Evolutionary conservation across 1,140 invertebrate species (phyloP).

Genomic region (Lordiphosa collinella): DNA sequence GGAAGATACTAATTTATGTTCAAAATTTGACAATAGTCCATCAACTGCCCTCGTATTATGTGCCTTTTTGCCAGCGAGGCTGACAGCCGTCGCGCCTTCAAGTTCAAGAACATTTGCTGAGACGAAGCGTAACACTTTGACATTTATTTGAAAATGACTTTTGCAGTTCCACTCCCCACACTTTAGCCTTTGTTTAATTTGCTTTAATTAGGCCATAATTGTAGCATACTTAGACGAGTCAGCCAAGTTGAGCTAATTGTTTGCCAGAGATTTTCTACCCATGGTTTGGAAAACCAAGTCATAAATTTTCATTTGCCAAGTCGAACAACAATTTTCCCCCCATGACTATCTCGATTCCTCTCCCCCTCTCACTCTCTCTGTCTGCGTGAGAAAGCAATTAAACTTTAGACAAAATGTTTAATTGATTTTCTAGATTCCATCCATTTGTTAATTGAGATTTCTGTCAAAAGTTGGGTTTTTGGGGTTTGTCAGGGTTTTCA

Average conservation of each 20-base stretch:
- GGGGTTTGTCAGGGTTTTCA: not conserved
- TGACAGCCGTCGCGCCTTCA: not conserved
- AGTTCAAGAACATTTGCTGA: not conserved
- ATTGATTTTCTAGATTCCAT: conserved; percentile 32
- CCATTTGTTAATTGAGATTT: conserved; percentile 32
- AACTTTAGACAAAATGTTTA: conserved; percentile 36
- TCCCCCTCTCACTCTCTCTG: not conserved
- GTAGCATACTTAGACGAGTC: conserved; percentile 3
- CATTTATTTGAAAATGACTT: conserved; percentile 35
- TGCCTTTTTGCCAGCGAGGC: no score
- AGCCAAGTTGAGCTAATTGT: conserved; percentile 16
- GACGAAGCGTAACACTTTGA: conserved; percentile 12
- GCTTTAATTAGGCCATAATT: conserved; percentile 26
- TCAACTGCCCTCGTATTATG: no score
- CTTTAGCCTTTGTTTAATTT: conserved; percentile 22
- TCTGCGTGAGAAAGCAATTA: conserved; percentile 28
- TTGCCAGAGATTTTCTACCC: not conserved
- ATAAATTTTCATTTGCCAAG: conserved; percentile 56
- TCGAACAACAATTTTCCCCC: conserved; percentile 17
- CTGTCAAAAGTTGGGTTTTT: not conserved
- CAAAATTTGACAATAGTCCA: no score
- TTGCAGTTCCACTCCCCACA: conserved; percentile 3
- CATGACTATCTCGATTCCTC: not conserved
- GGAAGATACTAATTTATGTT: no score
- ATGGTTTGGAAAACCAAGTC: conserved; percentile 20